Percentiles rank a stretch among this genome's conserved stretches.
phyloP scores from a whole-genome alignment of 2,113 vertebrate species.

The Noctilio leporinus region DNA sequence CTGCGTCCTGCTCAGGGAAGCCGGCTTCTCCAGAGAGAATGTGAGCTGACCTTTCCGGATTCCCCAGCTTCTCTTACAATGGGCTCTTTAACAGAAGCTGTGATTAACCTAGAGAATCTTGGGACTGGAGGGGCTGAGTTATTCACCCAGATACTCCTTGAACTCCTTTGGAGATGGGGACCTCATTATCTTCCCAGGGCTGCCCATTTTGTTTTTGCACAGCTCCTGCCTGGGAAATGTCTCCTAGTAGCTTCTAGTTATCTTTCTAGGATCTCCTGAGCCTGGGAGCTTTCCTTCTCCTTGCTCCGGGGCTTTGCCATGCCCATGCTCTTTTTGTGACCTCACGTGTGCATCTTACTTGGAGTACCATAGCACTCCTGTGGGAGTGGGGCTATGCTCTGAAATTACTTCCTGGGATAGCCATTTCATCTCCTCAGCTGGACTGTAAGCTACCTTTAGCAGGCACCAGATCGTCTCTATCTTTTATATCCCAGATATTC shows the following conservation, averaged over 20 bases:
- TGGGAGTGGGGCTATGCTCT: not conserved
- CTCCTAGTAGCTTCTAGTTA: not conserved
- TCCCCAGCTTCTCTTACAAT: not conserved
- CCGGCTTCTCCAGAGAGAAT: not conserved
- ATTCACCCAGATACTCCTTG: not conserved
- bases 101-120: not conserved
- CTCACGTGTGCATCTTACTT: accelerated
- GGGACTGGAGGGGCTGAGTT: not conserved
- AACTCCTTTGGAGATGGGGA: not conserved
- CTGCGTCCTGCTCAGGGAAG: not conserved
- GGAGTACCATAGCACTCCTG: accelerated
- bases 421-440: not conserved
- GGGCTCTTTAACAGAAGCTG: not conserved
- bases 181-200: not conserved
- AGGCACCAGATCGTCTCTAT: not conserved
- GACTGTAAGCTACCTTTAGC: not conserved
- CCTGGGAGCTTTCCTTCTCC: not conserved
- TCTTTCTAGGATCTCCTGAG: not conserved
- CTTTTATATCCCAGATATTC: not conserved
- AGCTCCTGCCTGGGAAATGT: not conserved
- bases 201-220: not conserved
- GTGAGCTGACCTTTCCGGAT: not conserved
- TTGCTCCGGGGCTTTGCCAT: not conserved
- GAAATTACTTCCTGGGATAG: not conserved
- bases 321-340: not conserved